Percentiles rank a stretch among this genome's conserved stretches.
Conservation (phyloP, 2,797 vertebrate genomes). For the Amphiprion clarkii region DNA sequence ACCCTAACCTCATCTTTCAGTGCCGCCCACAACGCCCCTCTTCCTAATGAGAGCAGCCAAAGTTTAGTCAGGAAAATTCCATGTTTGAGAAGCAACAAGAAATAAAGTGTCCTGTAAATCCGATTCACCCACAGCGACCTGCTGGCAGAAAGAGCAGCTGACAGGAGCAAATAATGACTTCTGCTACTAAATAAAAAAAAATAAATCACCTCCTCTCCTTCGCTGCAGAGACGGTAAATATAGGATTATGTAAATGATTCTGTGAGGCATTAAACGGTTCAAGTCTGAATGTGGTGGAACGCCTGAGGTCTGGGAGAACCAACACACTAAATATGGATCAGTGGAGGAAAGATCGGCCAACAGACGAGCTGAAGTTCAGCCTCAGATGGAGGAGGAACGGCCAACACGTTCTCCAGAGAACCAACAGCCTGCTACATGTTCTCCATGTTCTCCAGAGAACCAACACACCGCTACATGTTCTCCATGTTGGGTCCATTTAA, state of each 20-base stretch:
- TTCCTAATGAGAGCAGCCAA: slow-evolving; percentile 33
- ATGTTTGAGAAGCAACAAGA: slow-evolving; percentile 20
- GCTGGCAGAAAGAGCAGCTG: slow-evolving; percentile 42
- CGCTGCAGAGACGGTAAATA: slow-evolving; percentile 56
- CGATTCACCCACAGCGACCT: slow-evolving; percentile 18
- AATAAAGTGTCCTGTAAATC: slow-evolving; percentile 44
- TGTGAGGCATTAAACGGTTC: slow-evolving; percentile 57
- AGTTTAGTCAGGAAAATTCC: slow-evolving; percentile 66
- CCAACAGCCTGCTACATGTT: too few species aligned
- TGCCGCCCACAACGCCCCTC: slow-evolving; percentile 55
- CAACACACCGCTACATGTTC: too few species aligned
- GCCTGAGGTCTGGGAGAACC: slow-evolving; percentile 52
- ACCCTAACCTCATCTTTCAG: slow-evolving; percentile 61
- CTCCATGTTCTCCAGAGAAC: neutral
- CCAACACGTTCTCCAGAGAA: neutral
- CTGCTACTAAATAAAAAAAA: neutral
- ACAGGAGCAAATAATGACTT: slow-evolving; percentile 67
- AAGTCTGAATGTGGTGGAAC: slow-evolving; percentile 51
- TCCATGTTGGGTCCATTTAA: slow-evolving; percentile 2
- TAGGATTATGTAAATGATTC: slow-evolving; percentile 61
- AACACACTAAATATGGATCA: slow-evolving; percentile 59
- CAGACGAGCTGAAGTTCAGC: slow-evolving; percentile 34
- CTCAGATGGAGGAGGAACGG: slow-evolving; percentile 27
- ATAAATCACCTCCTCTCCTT: slow-evolving; percentile 19
- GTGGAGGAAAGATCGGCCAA: slow-evolving; percentile 37